Conservation (phyloP, 2,113 vertebrate species). For the Sphyrna mokarran region DNA sequence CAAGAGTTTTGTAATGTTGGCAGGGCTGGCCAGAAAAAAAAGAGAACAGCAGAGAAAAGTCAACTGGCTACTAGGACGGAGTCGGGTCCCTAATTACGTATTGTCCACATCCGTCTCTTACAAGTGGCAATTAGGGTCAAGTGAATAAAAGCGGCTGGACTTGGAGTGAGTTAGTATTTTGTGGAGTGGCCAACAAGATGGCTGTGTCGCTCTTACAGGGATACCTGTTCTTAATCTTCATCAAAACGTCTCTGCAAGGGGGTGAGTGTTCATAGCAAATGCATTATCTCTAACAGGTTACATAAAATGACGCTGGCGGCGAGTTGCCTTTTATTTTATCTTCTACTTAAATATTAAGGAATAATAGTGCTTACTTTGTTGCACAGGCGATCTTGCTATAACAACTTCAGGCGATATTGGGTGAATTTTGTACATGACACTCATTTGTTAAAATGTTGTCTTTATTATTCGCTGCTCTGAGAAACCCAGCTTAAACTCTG, state of each 20-base stretch:
- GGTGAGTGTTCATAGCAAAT: constrained; percentile 63
- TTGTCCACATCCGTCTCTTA: constrained; percentile 60
- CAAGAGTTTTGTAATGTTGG: constrained; percentile 54
- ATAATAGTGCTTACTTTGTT: not conserved
- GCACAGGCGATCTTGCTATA: not conserved
- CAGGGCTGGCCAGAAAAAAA: constrained; percentile 67
- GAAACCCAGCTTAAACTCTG: not conserved
- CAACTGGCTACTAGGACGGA: constrained; percentile 64
- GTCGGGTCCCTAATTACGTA: constrained; percentile 69
- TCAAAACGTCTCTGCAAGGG: constrained; percentile 78
- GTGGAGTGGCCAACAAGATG: constrained; percentile 77
- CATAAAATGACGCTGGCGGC: not conserved
- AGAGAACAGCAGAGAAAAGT: constrained; percentile 56
- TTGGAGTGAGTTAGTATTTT: constrained; percentile 71
- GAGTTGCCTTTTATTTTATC: not conserved
- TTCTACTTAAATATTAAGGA: not conserved
- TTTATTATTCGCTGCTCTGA: not conserved
- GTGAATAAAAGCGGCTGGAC: constrained; percentile 81
- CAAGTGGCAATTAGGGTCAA: constrained; percentile 75
- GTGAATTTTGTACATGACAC: not conserved
- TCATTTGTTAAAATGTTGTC: not conserved
- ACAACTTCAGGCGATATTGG: not conserved
- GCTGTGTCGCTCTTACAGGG: constrained; percentile 66
- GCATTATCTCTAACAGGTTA: not conserved
- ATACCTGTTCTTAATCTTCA: constrained; percentile 68